Conservation (phyloP, 2,113 vertebrate genomes). For the Equus przewalskii region DNA sequence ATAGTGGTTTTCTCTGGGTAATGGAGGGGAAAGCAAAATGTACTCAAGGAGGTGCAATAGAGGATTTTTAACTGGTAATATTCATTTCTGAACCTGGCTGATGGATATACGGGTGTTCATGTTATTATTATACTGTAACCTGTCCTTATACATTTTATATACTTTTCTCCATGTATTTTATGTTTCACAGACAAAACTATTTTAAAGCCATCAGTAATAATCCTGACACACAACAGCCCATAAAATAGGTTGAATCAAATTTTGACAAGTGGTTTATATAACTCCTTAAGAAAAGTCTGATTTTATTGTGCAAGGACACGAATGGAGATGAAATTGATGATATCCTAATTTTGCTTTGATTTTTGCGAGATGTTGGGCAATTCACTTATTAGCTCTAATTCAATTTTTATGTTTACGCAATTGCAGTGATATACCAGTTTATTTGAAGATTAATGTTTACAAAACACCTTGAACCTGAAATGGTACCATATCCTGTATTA, state of each 20-base stretch:
- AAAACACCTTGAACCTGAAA: slow-evolving; percentile 13
- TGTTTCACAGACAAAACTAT: slow-evolving; percentile 28
- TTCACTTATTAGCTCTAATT: slow-evolving; percentile 8
- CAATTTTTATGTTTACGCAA: slow-evolving; percentile 40
- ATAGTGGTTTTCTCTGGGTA: background rate
- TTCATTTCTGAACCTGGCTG: background rate
- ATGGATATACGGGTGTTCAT: background rate
- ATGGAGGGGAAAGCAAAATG: background rate
- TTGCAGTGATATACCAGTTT: background rate
- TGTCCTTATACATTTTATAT: background rate
- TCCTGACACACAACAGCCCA: background rate
- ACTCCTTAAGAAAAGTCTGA: slow-evolving; percentile 1
- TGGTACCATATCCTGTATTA: background rate
- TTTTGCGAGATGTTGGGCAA: background rate
- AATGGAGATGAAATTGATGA: slow-evolving; percentile 8
- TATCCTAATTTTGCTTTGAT: slow-evolving; percentile 48
- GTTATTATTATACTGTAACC: background rate
- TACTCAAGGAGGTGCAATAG: background rate
- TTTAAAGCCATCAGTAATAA: slow-evolving; percentile 36
- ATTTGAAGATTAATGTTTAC: slow-evolving; percentile 51
- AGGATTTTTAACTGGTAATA: background rate
- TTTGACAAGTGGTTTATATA: slow-evolving; percentile 28
- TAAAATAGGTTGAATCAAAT: slow-evolving; percentile 7
- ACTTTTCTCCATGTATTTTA: background rate
- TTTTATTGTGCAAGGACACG: slow-evolving; percentile 8